A percentile compares a stretch with the other conserved stretches of the same genome.
phyloP scores from a whole-genome alignment of 2,888 invertebrate species.

The Meteorus colon region DNA sequence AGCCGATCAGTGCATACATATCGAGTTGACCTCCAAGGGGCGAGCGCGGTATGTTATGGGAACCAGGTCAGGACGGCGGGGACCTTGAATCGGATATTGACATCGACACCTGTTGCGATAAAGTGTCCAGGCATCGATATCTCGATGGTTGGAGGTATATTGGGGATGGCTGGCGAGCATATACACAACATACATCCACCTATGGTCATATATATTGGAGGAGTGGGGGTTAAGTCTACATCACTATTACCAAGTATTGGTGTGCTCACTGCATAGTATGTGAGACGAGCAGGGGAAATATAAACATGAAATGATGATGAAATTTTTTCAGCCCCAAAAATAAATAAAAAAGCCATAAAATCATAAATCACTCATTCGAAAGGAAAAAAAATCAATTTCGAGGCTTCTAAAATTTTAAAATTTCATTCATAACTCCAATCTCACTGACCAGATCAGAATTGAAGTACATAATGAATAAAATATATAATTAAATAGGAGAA shows the following conservation, averaged over 20 bases:
- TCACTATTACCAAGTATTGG: slow-evolving; percentile 28
- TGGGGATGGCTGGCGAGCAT: slow-evolving; percentile 34
- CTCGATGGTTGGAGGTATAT: slow-evolving; percentile 52
- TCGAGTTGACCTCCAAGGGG: slow-evolving; percentile 31
- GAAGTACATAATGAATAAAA: neutral
- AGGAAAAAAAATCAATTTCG: neutral
- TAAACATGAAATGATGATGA: slow-evolving; percentile 32
- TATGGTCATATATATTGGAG: neutral
- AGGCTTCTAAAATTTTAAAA: neutral
- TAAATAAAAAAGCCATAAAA: neutral
- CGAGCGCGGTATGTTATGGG: slow-evolving; percentile 21
- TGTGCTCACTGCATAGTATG: neutral
- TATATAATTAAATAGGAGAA: neutral
- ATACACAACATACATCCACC: slow-evolving; percentile 20
- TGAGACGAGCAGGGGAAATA: neutral
- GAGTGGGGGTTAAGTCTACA: slow-evolving; percentile 17
- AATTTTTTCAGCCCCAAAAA: slow-evolving; percentile 12
- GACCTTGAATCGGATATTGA: slow-evolving; percentile 56
- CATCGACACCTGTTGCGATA: slow-evolving; percentile 58
- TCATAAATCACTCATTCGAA: slow-evolving; percentile 17
- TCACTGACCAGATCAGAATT: neutral
- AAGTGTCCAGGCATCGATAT: slow-evolving; percentile 56
- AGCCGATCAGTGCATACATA: neutral
- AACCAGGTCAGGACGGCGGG: slow-evolving; percentile 45
- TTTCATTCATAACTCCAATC: slow-evolving; percentile 18